Percentiles rank a stretch among this genome's conserved stretches.
These are phyloP conservation scores for Thalassophryne amazonica DNA, from an alignment of 2,797 vertebrate species.

Conservation along the genomic window DNA sequence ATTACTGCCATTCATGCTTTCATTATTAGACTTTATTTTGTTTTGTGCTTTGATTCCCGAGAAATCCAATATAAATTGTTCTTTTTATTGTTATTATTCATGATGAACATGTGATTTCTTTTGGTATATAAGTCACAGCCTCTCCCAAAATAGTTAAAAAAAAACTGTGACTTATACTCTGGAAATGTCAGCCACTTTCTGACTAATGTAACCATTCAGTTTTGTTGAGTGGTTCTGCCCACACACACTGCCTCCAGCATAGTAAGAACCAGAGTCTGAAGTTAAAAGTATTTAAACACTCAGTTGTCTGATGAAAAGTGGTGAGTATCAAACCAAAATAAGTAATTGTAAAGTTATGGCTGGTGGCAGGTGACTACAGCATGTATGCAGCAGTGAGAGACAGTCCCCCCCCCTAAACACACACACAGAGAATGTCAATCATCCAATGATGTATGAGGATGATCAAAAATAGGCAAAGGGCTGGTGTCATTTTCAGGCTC, in stretches of 20 bases:
- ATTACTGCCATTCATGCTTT: no score
- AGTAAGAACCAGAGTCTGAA: slow-evolving; percentile 8
- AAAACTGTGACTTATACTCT: no score
- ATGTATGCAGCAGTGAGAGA: background rate
- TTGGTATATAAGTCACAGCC: no score
- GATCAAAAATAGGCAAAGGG: slow-evolving; percentile 80
- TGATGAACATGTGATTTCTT: no score
- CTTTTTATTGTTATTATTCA: no score
- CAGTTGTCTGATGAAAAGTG: background rate
- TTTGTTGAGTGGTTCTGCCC: slow-evolving; percentile 23
- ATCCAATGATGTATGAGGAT: slow-evolving; percentile 48
- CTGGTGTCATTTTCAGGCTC: slow-evolving; percentile 76
- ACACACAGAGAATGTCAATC: slow-evolving; percentile 65
- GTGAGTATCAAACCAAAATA: background rate
- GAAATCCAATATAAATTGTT: no score
- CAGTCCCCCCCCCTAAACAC: slow-evolving; percentile 7
- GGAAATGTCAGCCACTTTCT: no score
- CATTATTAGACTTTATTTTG: no score
- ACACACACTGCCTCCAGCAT: slow-evolving; percentile 17
- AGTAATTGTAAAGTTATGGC: background rate
- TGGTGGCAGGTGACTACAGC: background rate
- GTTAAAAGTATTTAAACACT: background rate
- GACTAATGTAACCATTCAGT: slow-evolving; percentile 13
- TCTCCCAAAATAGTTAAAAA: no score
- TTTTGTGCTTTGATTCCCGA: no score